Evolutionary conservation across 2,113 vertebrate species (phyloP).

Genomic region (Bufo bufo): DNA sequence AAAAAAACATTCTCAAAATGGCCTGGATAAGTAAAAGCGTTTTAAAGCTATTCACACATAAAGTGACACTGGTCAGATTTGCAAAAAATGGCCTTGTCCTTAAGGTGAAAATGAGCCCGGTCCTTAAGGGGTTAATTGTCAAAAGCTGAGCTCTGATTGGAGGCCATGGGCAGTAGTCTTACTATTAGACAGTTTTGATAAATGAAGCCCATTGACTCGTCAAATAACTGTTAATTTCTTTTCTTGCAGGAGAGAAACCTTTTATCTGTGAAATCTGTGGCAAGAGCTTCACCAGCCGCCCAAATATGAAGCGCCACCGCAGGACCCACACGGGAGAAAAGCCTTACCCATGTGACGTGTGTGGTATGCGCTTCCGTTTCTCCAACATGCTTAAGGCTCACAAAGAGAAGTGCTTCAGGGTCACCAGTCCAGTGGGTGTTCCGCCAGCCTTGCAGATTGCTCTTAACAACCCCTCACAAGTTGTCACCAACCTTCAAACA

Average conservation of each 20-base stretch:
- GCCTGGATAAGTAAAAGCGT: no score
- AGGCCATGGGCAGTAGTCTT: no score
- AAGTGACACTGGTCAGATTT: no score
- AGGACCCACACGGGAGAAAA: conserved; percentile 97
- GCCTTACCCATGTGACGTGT: conserved; percentile 95
- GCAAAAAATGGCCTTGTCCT: no score
- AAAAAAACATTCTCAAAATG: no score
- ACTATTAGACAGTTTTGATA: no score
- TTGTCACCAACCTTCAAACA: conserved; percentile 71
- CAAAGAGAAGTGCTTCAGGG: conserved; percentile 96
- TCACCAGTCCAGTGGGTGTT: conserved; percentile 88
- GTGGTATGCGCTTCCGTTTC: conserved; percentile 95
- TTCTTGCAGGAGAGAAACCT: conserved; percentile 90
- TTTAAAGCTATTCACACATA: no score
- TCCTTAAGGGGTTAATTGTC: no score
- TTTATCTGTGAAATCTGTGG: conserved; percentile 99
- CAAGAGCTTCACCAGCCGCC: conserved; percentile 98
- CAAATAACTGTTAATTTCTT: neutral
- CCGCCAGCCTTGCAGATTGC: conserved; percentile 76
- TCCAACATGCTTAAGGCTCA: conserved; percentile 99
- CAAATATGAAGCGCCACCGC: conserved; percentile 97
- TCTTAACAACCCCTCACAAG: conserved; percentile 66
- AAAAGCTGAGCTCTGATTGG: no score
- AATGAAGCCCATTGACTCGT: no score
- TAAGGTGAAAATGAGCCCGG: no score